Evolutionary conservation across 2,113 vertebrate genomes (phyloP).

Genomic region (Orientallactaga bullata): DNA sequence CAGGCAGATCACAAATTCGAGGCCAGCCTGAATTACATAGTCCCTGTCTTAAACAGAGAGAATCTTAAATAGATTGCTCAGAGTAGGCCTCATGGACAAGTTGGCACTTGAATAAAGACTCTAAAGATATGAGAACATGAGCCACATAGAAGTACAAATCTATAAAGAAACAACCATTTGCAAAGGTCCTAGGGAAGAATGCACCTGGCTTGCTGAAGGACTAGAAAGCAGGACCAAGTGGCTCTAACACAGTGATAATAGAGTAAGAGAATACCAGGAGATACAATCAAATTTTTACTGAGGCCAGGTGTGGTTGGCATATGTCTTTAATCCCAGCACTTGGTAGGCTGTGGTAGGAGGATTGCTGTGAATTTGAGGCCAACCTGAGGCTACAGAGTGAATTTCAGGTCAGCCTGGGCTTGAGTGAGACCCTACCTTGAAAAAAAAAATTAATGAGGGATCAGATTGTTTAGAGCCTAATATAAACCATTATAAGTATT

Average conservation of each 20-base stretch:
- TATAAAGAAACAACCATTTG: not conserved
- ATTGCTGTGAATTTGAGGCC: no score
- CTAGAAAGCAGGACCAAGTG: constrained; percentile 10
- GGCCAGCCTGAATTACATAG: no score
- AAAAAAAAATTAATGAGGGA: constrained; percentile 1
- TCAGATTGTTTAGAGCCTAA: not conserved
- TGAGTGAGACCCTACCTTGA: no score
- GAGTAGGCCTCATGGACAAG: constrained; percentile 29
- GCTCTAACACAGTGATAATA: not conserved
- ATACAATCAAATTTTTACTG: not conserved
- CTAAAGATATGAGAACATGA: constrained; percentile 38
- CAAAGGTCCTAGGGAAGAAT: constrained; percentile 38
- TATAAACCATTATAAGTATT: constrained; percentile 9
- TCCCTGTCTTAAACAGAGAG: no score
- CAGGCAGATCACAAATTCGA: no score
- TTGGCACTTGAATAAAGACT: constrained; percentile 53
- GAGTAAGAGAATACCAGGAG: not conserved
- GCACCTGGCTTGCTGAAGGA: not conserved
- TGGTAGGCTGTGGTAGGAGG: no score
- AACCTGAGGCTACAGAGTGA: no score
- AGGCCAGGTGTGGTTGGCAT: no score
- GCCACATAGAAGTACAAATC: not conserved
- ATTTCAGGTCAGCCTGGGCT: no score
- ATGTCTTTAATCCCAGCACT: no score
- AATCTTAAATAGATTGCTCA: constrained; percentile 31